Base-by-base conservation (phyloP, 2,888 invertebrate genomes). In the Mesorhabditis belari region DNA sequence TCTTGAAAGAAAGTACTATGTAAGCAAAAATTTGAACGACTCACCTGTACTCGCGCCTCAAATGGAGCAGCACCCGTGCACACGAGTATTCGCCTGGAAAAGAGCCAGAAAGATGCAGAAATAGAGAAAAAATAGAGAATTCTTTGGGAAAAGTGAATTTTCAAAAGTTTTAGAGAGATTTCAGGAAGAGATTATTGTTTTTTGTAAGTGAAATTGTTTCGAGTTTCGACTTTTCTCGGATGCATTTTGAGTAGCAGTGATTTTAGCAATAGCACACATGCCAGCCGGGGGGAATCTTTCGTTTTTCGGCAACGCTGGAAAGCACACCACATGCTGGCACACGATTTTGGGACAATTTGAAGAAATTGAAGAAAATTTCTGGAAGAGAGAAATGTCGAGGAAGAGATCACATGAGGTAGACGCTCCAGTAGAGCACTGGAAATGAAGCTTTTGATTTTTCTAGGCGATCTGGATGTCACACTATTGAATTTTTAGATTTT, bases 381-480 rank as follows among this genome's bases (percentile, higher is more conserved):
- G 6, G 35, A 59, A 3, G 50, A 27, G 27, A 21, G 5, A 57
- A 57, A 21, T 27, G 3, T 35, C 27, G 25, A 26, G n/a, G 6
- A 50, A 35, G 12, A 28, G 50, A 35, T 50, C 69, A 78, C 76
- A 77, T 65, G 57, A 77, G 69, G 63, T 77, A 79, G 62, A 78
- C 77, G 58, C 76, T 74, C 79, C 79, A 79, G 66, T 79, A 79
- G 63, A 79, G 69, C 64, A 79, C 78, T 79, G 70, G 72, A 78
- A 73, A 27, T 9, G 9, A 17, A 25, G 24, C n/a, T n/a, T n/a
- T n/a, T n/a, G n/a, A n/a, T n/a, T n/a, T n/a, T n/a, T n/a, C n/a
- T n/a, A n/a, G n/a, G n/a, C n/a, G n/a, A n/a, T n/a, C n/a, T n/a
- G n/a, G n/a, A n/a, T n/a, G n/a, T n/a, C n/a, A n/a, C n/a, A n/a